Evolutionary conservation across 2,888 invertebrate species (phyloP), one percentile per base, ranked within the genome.

Genomic region (Palloptera scutellata): DNA sequence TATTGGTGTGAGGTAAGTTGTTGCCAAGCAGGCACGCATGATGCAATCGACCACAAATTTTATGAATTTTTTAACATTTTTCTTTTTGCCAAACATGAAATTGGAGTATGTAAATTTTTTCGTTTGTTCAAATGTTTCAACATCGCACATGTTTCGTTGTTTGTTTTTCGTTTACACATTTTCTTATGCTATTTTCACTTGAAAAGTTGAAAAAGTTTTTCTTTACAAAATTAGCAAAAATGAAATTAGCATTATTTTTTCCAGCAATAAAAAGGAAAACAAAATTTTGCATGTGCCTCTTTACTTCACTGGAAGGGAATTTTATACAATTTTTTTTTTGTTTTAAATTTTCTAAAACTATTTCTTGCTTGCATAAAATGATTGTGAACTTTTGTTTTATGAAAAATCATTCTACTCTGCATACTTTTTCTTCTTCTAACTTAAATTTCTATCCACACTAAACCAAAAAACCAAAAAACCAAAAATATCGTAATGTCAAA

Each of bases 1-100:
- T 96, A 88, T 86, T 96, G 95, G 91, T 98, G 97, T 84, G 98
- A 99, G 95, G 97, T 97, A 87, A 85, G 86, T 79, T 53, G 5
- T n/a, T 41, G 30, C 30, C 30, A 30, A 30, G 3, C 30, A 4
- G 30, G 6, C 30, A 6, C 2, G 6, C 6, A 4, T 30, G 30
- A 30, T 30, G 30, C 30, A 30, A 30, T n/a, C n/a, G n/a, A n/a
- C n/a, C n/a, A n/a, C n/a, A n/a, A n/a, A n/a, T n/a, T n/a, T n/a
- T n/a, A n/a, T n/a, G n/a, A n/a, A n/a, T n/a, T n/a, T n/a, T n/a
- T n/a, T n/a, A n/a, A n/a, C n/a, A n/a, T n/a, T n/a, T 30, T 30
- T 30, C 30, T 30, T 17, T 52, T 52, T 52, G 10, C 10, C 19
- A 52, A 13, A 17, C 0, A 13, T 10, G 19, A 52, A 52, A 52